phyloP scores from a whole-genome alignment of 2,888 invertebrate species.

The Hyles lineata region DNA sequence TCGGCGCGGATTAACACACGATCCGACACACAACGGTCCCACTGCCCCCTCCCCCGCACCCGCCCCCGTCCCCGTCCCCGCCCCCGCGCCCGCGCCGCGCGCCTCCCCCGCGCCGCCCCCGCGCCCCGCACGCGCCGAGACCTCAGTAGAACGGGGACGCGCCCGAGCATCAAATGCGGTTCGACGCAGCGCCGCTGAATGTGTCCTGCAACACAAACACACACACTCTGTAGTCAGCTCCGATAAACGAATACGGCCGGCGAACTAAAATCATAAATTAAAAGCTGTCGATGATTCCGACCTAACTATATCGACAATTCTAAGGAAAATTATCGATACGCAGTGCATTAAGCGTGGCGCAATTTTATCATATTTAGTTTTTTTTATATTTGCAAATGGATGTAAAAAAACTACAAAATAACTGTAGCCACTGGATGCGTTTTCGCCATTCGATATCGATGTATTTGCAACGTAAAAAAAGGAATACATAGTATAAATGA shows the following conservation, averaged over 20 bases:
- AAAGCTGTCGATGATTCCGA: too few relatives aligned
- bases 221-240: neutral
- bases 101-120: neutral
- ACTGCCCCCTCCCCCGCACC: neutral
- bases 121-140: conserved; percentile 28
- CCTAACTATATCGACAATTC: too few relatives aligned
- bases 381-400: too few relatives aligned
- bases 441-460: neutral
- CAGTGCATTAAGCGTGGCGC: too few relatives aligned
- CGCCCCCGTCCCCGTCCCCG: neutral
- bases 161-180: conserved; percentile 77
- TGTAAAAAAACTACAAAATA: too few relatives aligned
- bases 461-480: neutral
- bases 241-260: too few relatives aligned
- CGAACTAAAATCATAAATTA: too few relatives aligned
- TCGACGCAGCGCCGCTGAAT: conserved; percentile 67
- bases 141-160: conserved; percentile 51
- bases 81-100: neutral
- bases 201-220: conserved; percentile 63
- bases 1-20: conserved; percentile 11
- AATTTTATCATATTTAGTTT: too few relatives aligned
- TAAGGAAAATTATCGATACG: too few relatives aligned
- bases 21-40: neutral
- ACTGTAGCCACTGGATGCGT: too few relatives aligned
- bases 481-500: neutral